Conservation (phyloP, 2,113 vertebrate species). For the Patagioenas fasciata region DNA sequence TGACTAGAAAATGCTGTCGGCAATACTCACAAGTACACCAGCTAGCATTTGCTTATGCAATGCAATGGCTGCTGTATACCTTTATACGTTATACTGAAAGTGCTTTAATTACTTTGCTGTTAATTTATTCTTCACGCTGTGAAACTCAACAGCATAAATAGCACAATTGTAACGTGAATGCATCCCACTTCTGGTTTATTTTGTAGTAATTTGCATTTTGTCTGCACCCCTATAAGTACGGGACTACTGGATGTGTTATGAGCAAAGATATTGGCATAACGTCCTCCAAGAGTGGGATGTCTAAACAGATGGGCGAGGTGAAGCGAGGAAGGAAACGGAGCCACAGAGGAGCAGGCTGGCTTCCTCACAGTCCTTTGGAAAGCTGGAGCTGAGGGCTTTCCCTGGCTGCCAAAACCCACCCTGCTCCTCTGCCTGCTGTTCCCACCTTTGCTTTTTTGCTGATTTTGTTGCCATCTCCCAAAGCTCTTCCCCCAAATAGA, state of each 20-base stretch:
- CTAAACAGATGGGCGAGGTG: neutral
- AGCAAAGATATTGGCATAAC: neutral
- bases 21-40: neutral
- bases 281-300: neutral
- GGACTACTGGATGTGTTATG: neutral
- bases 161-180: neutral
- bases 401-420: neutral
- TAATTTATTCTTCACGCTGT: neutral
- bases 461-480: neutral
- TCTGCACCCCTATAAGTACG: neutral
- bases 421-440: neutral
- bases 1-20: neutral
- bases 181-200: neutral
- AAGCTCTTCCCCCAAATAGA: neutral
- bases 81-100: neutral
- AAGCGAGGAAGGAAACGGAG: neutral
- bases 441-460: neutral
- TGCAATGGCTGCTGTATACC: neutral
- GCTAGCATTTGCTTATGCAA: neutral
- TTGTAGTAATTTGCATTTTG: neutral
- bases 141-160: neutral
- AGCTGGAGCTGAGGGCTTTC: neutral
- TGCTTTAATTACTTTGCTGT: neutral
- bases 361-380: neutral
- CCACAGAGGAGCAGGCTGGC: neutral